phyloP scores from a whole-genome alignment of 37 sponge, comb jelly and placozoan species.

The Hexactinellida sp. region DNA sequence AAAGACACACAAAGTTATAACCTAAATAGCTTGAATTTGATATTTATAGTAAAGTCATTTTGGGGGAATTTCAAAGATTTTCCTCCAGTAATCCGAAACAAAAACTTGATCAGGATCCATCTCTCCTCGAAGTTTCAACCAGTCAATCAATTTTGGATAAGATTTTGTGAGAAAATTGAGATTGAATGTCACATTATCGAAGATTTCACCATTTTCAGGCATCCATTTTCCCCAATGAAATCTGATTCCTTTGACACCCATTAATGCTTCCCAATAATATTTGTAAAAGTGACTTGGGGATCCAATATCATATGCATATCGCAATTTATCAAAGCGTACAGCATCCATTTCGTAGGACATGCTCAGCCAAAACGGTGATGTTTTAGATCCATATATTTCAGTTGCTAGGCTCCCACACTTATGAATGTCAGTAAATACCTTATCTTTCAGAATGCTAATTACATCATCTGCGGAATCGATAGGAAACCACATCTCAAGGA shows the following conservation, averaged over 20 bases:
- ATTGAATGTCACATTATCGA: neutral
- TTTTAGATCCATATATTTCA: conserved; percentile 27
- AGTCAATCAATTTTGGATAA: neutral
- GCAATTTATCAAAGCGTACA: conserved; percentile 24
- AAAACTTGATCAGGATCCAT: conserved; percentile 19
- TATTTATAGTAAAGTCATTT: too few relatives aligned
- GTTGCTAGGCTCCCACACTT: conserved; percentile 19
- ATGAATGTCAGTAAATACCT: neutral
- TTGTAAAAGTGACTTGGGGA: conserved; percentile 18
- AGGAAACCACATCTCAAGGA: conserved; percentile 24
- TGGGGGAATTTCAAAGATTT: neutral
- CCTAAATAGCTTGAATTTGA: too few relatives aligned
- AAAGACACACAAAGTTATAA: too few relatives aligned
- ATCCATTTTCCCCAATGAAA: conserved; percentile 33
- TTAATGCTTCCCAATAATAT: conserved; percentile 15
- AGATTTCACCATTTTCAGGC: neutral
- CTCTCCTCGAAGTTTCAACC: neutral
- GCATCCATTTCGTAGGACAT: conserved; percentile 24
- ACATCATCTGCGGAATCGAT: conserved; percentile 16
- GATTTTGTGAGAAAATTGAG: neutral
- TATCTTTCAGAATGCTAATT: neutral
- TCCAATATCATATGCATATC: conserved; percentile 11
- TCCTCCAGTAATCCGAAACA: conserved; percentile 12
- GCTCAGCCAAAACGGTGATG: conserved; percentile 26
- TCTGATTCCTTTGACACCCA: neutral